These are phyloP conservation scores for Glyphotaelius pellucidus DNA, from an alignment of 2,888 invertebrate species.

Conservation along the genomic window DNA sequence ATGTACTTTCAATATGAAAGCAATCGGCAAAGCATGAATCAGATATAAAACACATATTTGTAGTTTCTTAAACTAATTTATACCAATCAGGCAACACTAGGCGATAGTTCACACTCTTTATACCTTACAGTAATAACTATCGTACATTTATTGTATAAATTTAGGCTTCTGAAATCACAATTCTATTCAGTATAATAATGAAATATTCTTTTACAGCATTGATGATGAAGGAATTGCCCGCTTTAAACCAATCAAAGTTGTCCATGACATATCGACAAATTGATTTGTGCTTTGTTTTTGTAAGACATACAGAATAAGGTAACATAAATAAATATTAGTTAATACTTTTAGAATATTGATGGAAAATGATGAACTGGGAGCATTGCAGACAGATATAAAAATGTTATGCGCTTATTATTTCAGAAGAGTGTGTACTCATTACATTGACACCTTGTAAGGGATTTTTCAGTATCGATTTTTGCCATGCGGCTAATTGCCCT, in stretches of 20 bases:
- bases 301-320: background rate
- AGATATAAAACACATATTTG: background rate
- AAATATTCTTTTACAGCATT: slow-evolving; percentile 7
- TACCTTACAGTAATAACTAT: slow-evolving; percentile 13
- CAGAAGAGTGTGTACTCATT: background rate
- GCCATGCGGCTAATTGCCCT: no score
- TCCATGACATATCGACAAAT: background rate
- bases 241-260: background rate
- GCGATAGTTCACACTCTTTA: slow-evolving; percentile 2
- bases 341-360: background rate
- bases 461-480: no score
- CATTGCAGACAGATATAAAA: no score
- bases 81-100: background rate
- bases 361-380: background rate
- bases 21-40: background rate
- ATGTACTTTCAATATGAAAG: background rate
- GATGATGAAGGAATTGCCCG: background rate
- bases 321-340: background rate
- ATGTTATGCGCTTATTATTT: background rate
- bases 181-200: background rate
- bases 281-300: background rate
- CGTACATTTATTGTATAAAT: slow-evolving; percentile 30
- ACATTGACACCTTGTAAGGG: background rate
- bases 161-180: slow-evolving; percentile 44
- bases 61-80: slow-evolving; percentile 6